Evolutionary conservation across 1,140 invertebrate genomes (phyloP).

Genomic region (Babylonia areolata): DNA sequence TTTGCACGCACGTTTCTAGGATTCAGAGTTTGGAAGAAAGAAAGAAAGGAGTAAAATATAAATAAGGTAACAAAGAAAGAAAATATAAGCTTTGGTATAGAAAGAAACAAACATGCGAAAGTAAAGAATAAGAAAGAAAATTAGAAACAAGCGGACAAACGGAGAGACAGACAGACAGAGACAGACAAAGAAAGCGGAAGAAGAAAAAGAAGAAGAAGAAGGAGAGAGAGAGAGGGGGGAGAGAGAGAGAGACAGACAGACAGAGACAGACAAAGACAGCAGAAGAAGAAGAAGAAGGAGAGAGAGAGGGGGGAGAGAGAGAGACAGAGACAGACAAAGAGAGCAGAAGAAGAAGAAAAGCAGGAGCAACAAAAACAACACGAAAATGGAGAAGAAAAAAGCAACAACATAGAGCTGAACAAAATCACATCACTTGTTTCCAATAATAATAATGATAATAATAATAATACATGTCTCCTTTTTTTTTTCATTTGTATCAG

Average conservation of each 20-base stretch:
- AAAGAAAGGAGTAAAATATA: not conserved
- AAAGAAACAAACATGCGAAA: not conserved
- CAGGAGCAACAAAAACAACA: no score
- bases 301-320: no score
- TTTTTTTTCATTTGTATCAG: no score
- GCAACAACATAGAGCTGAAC: no score
- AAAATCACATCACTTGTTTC: no score
- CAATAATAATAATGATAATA: not conserved
- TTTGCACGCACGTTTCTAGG: not conserved
- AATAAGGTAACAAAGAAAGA: not conserved
- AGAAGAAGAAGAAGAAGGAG: no score
- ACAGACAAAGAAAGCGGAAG: not conserved
- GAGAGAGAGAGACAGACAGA: no score
- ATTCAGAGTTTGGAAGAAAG: not conserved
- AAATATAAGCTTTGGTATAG: not conserved
- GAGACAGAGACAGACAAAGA: no score
- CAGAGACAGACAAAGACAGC: no score
- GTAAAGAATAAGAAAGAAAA: no score
- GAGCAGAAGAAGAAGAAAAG: no score
- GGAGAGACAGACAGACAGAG: not conserved
- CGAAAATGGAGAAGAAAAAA: not conserved
- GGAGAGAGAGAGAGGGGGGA: no score
- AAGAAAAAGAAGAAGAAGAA: not conserved
- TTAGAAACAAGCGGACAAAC: not conserved
- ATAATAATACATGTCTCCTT: not conserved